phyloP scores from a whole-genome alignment of 2,888 invertebrate species.

The Leucoptera coffeella region DNA sequence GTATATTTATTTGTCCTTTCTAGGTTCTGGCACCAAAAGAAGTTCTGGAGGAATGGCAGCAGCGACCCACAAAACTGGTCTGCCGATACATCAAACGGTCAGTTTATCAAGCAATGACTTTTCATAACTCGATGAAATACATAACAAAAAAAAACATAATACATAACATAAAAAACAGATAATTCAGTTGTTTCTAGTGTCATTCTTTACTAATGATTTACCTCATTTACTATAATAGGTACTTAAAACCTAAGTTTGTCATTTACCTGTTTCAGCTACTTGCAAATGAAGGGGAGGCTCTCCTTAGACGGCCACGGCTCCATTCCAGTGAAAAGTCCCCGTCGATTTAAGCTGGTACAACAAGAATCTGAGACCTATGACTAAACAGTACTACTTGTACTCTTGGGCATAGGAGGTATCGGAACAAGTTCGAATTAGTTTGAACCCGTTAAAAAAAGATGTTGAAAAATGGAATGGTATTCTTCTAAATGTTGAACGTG shows the following conservation, averaged over 20 bases:
- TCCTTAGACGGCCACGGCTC: conserved; percentile 72
- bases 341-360: conserved; percentile 82
- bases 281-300: conserved; percentile 72
- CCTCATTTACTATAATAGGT: too few species aligned
- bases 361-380: conserved; percentile 89
- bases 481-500: conserved; percentile 5
- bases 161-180: too few species aligned
- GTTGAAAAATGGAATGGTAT: conserved; percentile 3
- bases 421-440: too few species aligned
- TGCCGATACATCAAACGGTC: conserved; percentile 74
- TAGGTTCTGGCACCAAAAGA: conserved; percentile 84
- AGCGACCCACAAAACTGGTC: conserved; percentile 79
- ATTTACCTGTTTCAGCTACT: conserved; percentile 27
- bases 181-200: too few species aligned
- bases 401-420: too few species aligned
- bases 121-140: too few species aligned
- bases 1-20: too few species aligned
- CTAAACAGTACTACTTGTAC: too few species aligned
- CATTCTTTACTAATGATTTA: too few species aligned
- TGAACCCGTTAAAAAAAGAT: background rate
- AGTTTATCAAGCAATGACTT: conserved; percentile 4
- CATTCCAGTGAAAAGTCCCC: conserved; percentile 75
- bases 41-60: conserved; percentile 85
- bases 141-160: too few species aligned
- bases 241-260: too few species aligned